A percentile compares a stretch with the other conserved stretches of the same genome.
These are phyloP conservation scores for Mobula hypostoma DNA, from an alignment of 2,113 vertebrate species.

Conservation along the genomic window DNA sequence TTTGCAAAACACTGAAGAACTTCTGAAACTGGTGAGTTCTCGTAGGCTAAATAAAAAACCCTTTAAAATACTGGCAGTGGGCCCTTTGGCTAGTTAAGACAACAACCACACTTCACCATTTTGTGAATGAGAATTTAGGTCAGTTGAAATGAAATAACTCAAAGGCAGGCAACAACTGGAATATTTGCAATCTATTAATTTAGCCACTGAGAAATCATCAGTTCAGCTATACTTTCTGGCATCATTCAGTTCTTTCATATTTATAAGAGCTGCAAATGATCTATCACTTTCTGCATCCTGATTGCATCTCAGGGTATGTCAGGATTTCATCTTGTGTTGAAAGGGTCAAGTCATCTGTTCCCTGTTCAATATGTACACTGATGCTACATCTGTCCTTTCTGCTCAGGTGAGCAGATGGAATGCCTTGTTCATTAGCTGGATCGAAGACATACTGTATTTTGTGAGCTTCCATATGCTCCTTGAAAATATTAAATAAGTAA, in stretches of 20 bases:
- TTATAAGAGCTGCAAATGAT: neutral
- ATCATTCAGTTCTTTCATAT: neutral
- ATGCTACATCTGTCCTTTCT: slow-evolving; percentile 9
- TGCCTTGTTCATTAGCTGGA: neutral
- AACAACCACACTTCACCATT: neutral
- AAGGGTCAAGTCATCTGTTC: neutral
- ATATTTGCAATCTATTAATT: neutral
- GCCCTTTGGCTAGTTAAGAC: neutral
- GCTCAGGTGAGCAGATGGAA: slow-evolving; percentile 19
- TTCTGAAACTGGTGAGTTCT: neutral
- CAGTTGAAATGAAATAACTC: neutral
- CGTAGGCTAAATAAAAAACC: neutral
- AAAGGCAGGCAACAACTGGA: neutral
- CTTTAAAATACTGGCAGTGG: neutral
- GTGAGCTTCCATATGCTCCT: slow-evolving; percentile 16
- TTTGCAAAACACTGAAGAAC: neutral
- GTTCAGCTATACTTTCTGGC: neutral
- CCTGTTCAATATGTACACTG: neutral
- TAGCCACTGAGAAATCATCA: neutral
- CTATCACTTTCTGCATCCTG: neutral
- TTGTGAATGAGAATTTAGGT: neutral
- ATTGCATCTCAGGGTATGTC: neutral
- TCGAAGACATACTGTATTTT: neutral
- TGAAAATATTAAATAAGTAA: slow-evolving; percentile 14
- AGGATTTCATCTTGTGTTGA: neutral